Base-by-base conservation (phyloP, 2,888 invertebrate species). In the Tenthredo scrophulariae region DNA sequence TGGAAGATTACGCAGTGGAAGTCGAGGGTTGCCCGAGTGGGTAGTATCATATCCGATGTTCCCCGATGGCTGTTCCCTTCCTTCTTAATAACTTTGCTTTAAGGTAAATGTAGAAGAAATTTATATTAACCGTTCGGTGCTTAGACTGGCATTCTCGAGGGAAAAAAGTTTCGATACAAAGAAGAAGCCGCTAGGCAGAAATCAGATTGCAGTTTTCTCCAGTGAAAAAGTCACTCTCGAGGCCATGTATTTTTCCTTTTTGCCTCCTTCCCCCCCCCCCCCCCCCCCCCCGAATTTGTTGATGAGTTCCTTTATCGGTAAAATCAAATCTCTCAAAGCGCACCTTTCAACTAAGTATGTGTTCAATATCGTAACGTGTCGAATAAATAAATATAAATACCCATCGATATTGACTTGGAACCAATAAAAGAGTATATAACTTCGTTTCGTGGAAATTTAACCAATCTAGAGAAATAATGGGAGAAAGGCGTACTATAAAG, bases 101-200 rank as follows among this genome's bases (percentile, higher is more conserved):
- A 40, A 80, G 80, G 80, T 80, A 80, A 80, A 80, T 80, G 80
- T 58, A 80, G 80, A 80, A 80, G 80, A 80, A 80, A 80, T 80
- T 80, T 58, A 80, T 80, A 80, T 80, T 80, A 80, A 80, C 80
- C 62, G 58, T 80, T 80, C 58, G 80, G 15, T 50, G 40, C 26
- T 80, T 40, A 40, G 62, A 37, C 40, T 26, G 7, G 33, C 2
- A 62, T 33, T 80, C 80, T 40, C 22, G 26, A 80, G 62, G 40
- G 29, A 62, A 62, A 18, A 80, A 62, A 80, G 37, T 22, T 3
- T 22, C n/a, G 62, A 80, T 62, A 62, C 58, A 62, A 77, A 58
- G 33, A 40, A 58, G 43, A 62, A 5, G 7, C 26, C 40, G 7
- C 62, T 58, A 22, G 58, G 62, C 15, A 40, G 40, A 80, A 79